A percentile compares a stretch with the other conserved stretches of the same genome.
Conservation (phyloP, 2,113 vertebrate genomes). For the Syngnathoides biaculeatus region DNA sequence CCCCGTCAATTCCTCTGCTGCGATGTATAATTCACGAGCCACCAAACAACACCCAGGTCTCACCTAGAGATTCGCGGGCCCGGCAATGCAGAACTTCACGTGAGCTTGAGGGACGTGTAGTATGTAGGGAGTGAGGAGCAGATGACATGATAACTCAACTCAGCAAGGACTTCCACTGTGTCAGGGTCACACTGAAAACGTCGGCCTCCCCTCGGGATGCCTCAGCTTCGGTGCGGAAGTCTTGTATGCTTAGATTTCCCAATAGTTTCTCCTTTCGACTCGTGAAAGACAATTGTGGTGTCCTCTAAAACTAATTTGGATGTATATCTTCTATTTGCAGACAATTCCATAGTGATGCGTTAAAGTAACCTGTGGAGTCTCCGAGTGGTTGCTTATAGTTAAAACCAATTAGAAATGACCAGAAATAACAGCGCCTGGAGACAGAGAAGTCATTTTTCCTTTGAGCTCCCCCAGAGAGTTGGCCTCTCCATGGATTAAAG, state of each 20-base stretch:
- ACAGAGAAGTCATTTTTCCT: conserved; percentile 81
- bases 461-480: conserved; percentile 74
- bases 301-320: conserved; percentile 80
- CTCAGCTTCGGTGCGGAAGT: conserved; percentile 27
- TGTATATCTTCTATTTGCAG: conserved; percentile 79
- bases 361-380: conserved; percentile 76
- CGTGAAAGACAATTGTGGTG: conserved; percentile 69
- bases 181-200: conserved; percentile 55
- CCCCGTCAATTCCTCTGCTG: conserved; percentile 69
- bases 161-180: conserved; percentile 35
- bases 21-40: conserved; percentile 75
- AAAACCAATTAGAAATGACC: conserved; percentile 85
- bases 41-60: conserved; percentile 61
- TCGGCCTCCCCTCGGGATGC: conserved; percentile 33
- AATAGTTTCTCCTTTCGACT: conserved; percentile 54
- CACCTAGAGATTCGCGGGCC: conserved; percentile 67
- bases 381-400: conserved; percentile 78
- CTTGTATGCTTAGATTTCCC: conserved; percentile 43
- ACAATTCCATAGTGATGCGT: conserved; percentile 72
- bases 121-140: conserved; percentile 33
- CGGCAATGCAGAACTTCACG: conserved; percentile 47
- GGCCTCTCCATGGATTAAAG: conserved; percentile 79
- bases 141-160: conserved; percentile 41
- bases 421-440: conserved; percentile 83
- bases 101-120: conserved; percentile 43